Evolutionary conservation across 2,888 invertebrate genomes (phyloP).

Genomic region (Cremastinae sp.): DNA sequence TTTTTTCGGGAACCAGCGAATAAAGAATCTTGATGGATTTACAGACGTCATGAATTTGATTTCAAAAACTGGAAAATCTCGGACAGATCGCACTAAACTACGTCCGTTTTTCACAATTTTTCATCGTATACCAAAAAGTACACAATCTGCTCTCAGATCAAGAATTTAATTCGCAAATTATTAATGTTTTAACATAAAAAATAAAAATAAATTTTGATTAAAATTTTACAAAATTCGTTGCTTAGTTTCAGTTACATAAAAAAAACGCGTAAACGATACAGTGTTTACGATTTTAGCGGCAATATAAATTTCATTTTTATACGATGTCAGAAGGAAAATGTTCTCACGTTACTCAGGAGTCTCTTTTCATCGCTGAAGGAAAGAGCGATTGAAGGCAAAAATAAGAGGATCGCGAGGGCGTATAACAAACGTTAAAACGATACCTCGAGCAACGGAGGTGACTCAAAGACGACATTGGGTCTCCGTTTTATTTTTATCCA

Average conservation of each 20-base stretch:
- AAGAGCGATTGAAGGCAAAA: constrained; percentile 8
- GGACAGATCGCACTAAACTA: not conserved
- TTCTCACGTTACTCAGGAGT: constrained; percentile 9
- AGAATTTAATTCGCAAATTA: too few species aligned
- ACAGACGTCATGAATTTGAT: not conserved
- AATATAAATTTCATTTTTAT: too few species aligned
- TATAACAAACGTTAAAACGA: constrained; percentile 9
- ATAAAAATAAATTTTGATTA: not conserved
- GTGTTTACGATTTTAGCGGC: not conserved
- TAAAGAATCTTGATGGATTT: too few species aligned
- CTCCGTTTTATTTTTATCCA: constrained; percentile 17
- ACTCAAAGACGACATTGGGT: constrained; percentile 29
- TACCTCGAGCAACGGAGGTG: constrained; percentile 23
- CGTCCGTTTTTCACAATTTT: not conserved
- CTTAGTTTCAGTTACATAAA: not conserved
- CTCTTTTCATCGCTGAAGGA: constrained; percentile 15
- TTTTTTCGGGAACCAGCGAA: too few species aligned
- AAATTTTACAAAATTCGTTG: not conserved
- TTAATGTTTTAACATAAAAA: not conserved
- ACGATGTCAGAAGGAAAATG: too few species aligned
- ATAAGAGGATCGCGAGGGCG: constrained; percentile 51
- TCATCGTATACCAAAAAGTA: not conserved
- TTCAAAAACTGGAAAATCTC: not conserved
- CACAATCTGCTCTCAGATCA: not conserved
- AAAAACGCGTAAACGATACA: not conserved